A percentile compares a stretch with the other conserved stretches of the same genome.
phyloP scores from a whole-genome alignment of 2,113 vertebrate species.

The Rallus limicola region DNA sequence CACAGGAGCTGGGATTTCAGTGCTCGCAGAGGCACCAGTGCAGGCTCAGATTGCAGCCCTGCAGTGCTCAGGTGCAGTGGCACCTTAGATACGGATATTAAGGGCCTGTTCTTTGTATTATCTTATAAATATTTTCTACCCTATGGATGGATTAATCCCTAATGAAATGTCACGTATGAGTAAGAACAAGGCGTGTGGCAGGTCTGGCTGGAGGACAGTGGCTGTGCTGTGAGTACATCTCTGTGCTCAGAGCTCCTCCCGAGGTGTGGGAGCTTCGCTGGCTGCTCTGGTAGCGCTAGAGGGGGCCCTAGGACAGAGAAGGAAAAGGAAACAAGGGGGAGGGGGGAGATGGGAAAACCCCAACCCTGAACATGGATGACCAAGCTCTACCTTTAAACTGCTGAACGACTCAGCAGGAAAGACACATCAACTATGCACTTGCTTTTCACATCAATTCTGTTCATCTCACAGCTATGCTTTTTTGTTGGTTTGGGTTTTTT shows the following conservation, averaged over 20 bases:
- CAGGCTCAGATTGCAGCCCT: neutral
- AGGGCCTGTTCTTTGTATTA: neutral
- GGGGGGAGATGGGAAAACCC: rapidly evolving
- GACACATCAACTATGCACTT: neutral
- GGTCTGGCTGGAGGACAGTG: neutral
- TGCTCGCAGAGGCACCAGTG: neutral
- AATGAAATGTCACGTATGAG: neutral
- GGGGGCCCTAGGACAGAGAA: conserved; percentile 50
- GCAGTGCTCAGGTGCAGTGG: neutral
- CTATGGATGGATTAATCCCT: neutral
- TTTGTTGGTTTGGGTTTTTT: neutral
- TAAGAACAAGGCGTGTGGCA: neutral
- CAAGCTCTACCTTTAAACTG: neutral
- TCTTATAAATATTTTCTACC: neutral
- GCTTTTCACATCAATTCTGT: neutral
- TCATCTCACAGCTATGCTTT: neutral
- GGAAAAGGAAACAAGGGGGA: rapidly evolving
- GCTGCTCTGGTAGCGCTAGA: conserved; percentile 16
- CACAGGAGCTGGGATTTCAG: neutral
- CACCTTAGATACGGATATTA: neutral
- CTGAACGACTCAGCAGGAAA: neutral
- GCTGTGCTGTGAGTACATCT: neutral
- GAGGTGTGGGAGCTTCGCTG: neutral
- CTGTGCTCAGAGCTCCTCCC: neutral
- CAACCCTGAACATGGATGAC: neutral